These are phyloP conservation scores for Urosaurus nigricauda DNA, from an alignment of 2,797 vertebrate genomes.

Conservation along the genomic window DNA sequence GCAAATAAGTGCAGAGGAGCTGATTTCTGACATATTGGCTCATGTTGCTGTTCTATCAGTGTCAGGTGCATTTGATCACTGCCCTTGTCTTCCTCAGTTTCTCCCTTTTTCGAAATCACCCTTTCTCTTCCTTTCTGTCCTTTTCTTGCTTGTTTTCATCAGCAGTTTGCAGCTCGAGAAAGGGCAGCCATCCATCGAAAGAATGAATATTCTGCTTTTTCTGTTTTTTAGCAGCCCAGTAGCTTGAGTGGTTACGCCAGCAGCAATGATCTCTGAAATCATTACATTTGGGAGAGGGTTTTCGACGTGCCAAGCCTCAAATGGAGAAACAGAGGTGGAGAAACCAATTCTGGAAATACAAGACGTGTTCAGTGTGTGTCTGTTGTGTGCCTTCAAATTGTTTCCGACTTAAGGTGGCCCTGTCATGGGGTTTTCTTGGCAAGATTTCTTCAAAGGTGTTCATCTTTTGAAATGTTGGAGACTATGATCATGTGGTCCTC, in stretches of 20 bases:
- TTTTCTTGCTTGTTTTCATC: slow-evolving; percentile 17
- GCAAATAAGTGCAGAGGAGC: not conserved
- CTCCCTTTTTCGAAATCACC: accelerated
- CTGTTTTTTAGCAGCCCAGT: slow-evolving; percentile 34
- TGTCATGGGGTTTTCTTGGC: too few species aligned
- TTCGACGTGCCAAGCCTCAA: too few species aligned
- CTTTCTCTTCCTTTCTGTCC: not conserved
- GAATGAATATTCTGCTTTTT: slow-evolving; percentile 64
- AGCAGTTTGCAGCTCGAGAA: not conserved
- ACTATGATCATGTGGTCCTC: too few species aligned
- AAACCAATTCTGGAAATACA: too few species aligned
- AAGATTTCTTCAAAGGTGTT: too few species aligned
- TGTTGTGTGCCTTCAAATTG: too few species aligned
- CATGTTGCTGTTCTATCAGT: not conserved
- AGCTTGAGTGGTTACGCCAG: slow-evolving; percentile 54
- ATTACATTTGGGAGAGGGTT: slow-evolving; percentile 9
- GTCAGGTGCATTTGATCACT: not conserved
- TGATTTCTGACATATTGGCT: not conserved
- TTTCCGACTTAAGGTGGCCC: too few species aligned
- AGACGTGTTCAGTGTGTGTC: too few species aligned
- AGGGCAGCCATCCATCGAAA: slow-evolving; percentile 47
- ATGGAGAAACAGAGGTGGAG: too few species aligned
- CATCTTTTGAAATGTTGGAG: too few species aligned
- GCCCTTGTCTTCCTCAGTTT: accelerated
- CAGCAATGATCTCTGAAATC: slow-evolving; percentile 59